Percentiles rank a stretch among this genome's conserved stretches.
Evolutionary conservation across 2,113 vertebrate genomes (phyloP).

Genomic region (Cynopterus brachyotis): DNA sequence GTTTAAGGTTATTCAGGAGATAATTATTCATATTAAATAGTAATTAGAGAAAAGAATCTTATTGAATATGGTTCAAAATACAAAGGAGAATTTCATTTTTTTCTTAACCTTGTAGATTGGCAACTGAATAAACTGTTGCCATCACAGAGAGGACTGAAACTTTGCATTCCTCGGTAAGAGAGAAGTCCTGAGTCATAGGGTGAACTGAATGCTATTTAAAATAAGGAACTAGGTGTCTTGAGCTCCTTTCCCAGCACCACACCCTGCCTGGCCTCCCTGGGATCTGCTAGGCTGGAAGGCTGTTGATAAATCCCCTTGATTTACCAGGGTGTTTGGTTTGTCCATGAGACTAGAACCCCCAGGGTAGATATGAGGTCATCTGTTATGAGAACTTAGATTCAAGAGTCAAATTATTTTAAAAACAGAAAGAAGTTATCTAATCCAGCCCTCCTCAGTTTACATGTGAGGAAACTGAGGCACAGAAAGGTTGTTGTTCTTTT

Average conservation of each 20-base stretch:
- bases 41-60: slow-evolving; percentile 25
- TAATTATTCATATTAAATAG: slow-evolving; percentile 15
- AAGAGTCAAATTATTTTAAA: background rate
- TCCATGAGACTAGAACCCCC: background rate
- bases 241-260: slow-evolving; percentile 7
- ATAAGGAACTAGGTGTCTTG: slow-evolving; percentile 61
- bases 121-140: background rate
- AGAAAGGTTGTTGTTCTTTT: background rate
- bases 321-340: background rate
- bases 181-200: slow-evolving; percentile 71
- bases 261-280: background rate
- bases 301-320: slow-evolving; percentile 1
- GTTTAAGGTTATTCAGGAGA: background rate
- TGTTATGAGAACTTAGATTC: background rate
- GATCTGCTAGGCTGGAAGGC: background rate
- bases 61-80: slow-evolving; percentile 43
- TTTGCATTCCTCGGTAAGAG: slow-evolving; percentile 37
- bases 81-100: slow-evolving; percentile 48
- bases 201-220: slow-evolving; percentile 21
- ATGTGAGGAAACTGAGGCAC: slow-evolving; percentile 1
- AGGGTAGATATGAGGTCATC: background rate
- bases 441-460: background rate
- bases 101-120: background rate
- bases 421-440: background rate
- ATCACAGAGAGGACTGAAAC: slow-evolving; percentile 50